Evolutionary conservation across 2,888 invertebrate species (phyloP), one percentile per base, ranked within the genome.

Genomic region (Leptinotarsa juncta): DNA sequence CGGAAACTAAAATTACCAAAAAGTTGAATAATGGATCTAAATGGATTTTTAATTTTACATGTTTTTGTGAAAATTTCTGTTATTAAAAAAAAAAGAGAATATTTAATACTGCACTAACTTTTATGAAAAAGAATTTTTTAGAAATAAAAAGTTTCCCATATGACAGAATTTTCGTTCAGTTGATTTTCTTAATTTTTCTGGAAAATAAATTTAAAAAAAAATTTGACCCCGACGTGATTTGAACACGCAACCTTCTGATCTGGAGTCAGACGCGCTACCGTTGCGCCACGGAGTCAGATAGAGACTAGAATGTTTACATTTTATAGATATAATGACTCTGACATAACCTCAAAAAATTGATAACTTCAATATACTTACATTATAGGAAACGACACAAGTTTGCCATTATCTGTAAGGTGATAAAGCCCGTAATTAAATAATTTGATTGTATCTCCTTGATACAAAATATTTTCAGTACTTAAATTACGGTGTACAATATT

Each of bases 261-360:
- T 96, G 96, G 95, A 96, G 95, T 96, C 95, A 95, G 95, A 95
- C 95, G 95, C 96, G 95, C 95, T 96, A 96, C 96, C 96, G 94
- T 96, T 96, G 95, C 95, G 95, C 95, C 95, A 95, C 95, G 94
- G 94, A 94, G 94, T 94, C 94, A 15, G 5, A 14, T 62, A 7
- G 0, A 10, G 1, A 10, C 0, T 4, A 23, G 0, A 0, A 0
- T 10, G 15, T 62, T 32, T 42, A 42, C 32, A 62, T 23, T 4
- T 1, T 26, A 57, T 4, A 3, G 2, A 14, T 20, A 20, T 14
- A 23, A 23, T 5, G 12, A 7, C 32, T 1, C 26, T 14, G 66
- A 62, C 72, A 66, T 75, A 67, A 76, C 68, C 67, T 57, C 26
- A 69, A 73, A 55, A 1, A 55, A 55, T n/a, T 18, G 4, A 51